phyloP scores from a whole-genome alignment of 2,797 vertebrate species.

The Spea hammondii region DNA sequence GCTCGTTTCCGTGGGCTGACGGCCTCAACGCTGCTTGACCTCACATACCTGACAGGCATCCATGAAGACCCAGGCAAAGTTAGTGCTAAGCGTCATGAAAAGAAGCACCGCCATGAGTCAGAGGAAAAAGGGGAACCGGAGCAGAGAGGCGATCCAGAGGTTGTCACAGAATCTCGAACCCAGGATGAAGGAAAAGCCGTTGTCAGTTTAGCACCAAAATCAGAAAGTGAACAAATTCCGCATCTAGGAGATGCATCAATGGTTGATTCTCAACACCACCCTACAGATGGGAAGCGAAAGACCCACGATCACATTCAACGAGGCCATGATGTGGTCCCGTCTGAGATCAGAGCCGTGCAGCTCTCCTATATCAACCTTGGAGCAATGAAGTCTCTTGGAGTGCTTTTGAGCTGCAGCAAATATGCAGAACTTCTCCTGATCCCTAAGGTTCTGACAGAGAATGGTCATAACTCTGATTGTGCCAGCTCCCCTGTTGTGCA shows the following conservation, averaged over 20 bases:
- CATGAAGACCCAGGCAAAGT: conserved; percentile 86
- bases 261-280: conserved; percentile 66
- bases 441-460: conserved; percentile 85
- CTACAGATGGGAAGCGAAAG: conserved; percentile 78
- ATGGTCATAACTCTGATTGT: conserved; percentile 89
- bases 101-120: conserved; percentile 78
- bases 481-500: conserved; percentile 83
- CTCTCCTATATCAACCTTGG: conserved; percentile 94
- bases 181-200: conserved; percentile 83
- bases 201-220: conserved; percentile 70
- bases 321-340: conserved; percentile 79
- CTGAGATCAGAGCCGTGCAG: conserved; percentile 91
- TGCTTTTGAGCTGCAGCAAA: conserved; percentile 94
- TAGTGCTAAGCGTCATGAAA: conserved; percentile 82
- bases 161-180: conserved; percentile 72
- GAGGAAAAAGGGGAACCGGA: conserved; percentile 76
- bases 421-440: conserved; percentile 95
- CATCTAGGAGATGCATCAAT: conserved; percentile 70
- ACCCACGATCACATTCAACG: conserved; percentile 80
- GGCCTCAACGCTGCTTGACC: conserved; percentile 89
- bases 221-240: conserved; percentile 80
- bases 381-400: conserved; percentile 93
- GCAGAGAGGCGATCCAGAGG: conserved; percentile 68
- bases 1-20: conserved; percentile 90
- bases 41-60: conserved; percentile 93